phyloP scores from a whole-genome alignment of 2,797 vertebrate species.

The Pseudocheirus occidentalis region DNA sequence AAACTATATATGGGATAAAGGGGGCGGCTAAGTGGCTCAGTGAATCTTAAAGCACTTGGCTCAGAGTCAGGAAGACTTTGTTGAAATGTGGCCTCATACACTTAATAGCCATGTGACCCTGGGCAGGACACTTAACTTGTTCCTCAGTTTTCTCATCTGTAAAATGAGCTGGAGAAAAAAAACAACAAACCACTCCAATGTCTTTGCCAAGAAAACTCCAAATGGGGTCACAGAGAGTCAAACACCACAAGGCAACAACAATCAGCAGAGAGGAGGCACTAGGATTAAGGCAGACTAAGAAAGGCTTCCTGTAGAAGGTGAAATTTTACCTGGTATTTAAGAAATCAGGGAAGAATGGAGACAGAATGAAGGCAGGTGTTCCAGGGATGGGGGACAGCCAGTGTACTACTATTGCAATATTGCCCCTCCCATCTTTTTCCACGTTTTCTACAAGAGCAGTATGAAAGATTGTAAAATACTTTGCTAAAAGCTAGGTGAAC shows the following conservation, averaged over 20 bases:
- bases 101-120: not conserved
- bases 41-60: not conserved
- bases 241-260: not conserved
- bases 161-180: not conserved
- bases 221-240: not conserved
- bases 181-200: not conserved
- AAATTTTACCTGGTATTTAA: not conserved
- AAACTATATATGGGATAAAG: not conserved
- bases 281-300: not conserved
- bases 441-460: not conserved
- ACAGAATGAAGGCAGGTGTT: not conserved
- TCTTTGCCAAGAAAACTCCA: not conserved
- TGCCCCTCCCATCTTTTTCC: not conserved
- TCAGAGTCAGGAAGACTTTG: not conserved
- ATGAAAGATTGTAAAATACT: not conserved
- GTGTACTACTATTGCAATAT: not conserved
- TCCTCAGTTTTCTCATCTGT: not conserved
- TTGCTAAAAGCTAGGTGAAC: not conserved
- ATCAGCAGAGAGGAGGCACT: not conserved
- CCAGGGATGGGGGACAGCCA: not conserved
- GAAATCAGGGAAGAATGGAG: not conserved
- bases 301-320: not conserved
- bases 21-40: not conserved
- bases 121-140: not conserved
- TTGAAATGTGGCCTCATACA: not conserved